These are phyloP conservation scores for Sciurus vulgaris DNA, from an alignment of 2,797 vertebrate species.

Conservation along the genomic window DNA sequence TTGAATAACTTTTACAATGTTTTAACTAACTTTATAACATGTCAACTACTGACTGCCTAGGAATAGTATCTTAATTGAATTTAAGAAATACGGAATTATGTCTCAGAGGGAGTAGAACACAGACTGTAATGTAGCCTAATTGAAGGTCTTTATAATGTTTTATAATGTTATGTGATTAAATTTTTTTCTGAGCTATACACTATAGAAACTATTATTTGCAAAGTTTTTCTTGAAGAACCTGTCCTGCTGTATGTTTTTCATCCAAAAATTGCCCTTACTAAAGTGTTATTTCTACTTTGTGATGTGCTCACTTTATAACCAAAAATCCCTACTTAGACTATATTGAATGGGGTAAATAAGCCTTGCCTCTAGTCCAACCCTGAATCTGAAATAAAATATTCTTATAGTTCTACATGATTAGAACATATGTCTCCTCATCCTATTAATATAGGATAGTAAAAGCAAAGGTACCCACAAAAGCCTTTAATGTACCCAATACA, in stretches of 20 bases:
- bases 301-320: not conserved
- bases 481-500: not conserved
- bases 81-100: not conserved
- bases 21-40: not conserved
- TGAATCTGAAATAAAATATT: not conserved
- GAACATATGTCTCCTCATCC: not conserved
- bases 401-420: not conserved
- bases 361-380: not conserved
- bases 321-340: not conserved
- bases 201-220: not conserved
- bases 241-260: not conserved
- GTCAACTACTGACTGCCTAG: not conserved
- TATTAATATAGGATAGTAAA: not conserved
- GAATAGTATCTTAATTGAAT: not conserved
- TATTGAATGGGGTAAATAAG: not conserved
- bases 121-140: not conserved
- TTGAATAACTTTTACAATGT: not conserved
- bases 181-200: not conserved
- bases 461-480: not conserved
- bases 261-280: not conserved
- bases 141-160: not conserved
- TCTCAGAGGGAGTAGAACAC: not conserved
- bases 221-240: not conserved
- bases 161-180: not conserved
- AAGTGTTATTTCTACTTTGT: not conserved